phyloP scores from a whole-genome alignment of 2,113 vertebrate species.

The Podarcis cretensis region DNA sequence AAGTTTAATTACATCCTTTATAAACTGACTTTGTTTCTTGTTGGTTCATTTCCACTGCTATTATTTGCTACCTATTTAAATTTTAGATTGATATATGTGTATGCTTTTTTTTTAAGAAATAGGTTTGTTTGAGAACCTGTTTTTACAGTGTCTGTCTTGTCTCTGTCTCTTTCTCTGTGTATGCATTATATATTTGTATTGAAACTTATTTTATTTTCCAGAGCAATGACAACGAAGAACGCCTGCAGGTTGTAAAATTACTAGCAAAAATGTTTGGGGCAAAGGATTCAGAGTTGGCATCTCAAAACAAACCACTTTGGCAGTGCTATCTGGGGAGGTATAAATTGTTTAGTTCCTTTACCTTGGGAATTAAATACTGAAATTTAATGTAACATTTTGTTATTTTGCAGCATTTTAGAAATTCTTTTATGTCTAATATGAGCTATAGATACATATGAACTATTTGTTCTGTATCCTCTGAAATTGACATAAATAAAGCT shows the following conservation, averaged over 20 bases:
- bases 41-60: not conserved
- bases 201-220: slow-evolving; percentile 64
- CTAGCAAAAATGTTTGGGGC: slow-evolving; percentile 99
- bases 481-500: slow-evolving; percentile 32
- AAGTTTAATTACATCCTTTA: not conserved
- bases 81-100: not conserved
- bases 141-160: not conserved
- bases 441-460: not conserved
- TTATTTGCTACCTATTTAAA: not conserved
- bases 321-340: slow-evolving; percentile 99
- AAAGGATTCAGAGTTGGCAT: slow-evolving; percentile 95
- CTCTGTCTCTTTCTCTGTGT: not conserved
- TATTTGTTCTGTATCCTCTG: slow-evolving; percentile 27
- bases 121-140: not conserved
- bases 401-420: not conserved
- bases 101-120: not conserved
- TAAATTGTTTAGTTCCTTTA: slow-evolving; percentile 29
- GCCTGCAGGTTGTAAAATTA: slow-evolving; percentile 96
- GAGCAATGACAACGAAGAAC: slow-evolving; percentile 99
- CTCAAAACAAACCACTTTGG: slow-evolving; percentile 98
- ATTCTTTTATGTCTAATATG: not conserved
- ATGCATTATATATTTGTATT: not conserved
- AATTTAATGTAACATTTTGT: not conserved
- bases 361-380: not conserved
- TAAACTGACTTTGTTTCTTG: not conserved